Percentiles rank a stretch among this genome's conserved stretches.
phyloP scores from a whole-genome alignment of 2,113 vertebrate genomes.

The Toxotes chatareus region DNA sequence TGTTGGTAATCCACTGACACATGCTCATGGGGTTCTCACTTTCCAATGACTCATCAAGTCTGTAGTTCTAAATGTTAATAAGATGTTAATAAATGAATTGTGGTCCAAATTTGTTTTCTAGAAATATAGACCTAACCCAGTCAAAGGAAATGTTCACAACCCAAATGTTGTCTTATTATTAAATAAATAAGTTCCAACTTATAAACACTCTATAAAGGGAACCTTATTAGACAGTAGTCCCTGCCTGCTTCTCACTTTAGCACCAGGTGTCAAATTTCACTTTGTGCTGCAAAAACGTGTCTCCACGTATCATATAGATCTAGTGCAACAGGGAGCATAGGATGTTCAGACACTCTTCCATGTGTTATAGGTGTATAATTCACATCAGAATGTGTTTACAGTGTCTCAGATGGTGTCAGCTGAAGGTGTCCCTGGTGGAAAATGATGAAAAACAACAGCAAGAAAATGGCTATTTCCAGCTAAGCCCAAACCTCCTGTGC shows the following conservation, averaged over 20 bases:
- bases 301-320: conserved; percentile 14
- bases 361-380: conserved; percentile 62
- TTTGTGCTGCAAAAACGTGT: conserved; percentile 4
- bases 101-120: background rate
- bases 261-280: background rate
- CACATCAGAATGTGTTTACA: conserved; percentile 68
- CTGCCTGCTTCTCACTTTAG: background rate
- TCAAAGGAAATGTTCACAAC: background rate
- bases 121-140: background rate
- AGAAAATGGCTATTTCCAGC: conserved; percentile 76
- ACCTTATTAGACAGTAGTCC: background rate
- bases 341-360: conserved; percentile 14
- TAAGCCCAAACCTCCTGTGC: conserved; percentile 71
- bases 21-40: background rate
- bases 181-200: background rate
- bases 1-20: conserved; percentile 13
- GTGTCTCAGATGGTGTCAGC: conserved; percentile 62
- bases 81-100: background rate
- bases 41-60: conserved; percentile 2
- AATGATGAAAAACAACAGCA: conserved; percentile 73
- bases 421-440: conserved; percentile 69
- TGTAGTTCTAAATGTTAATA: conserved; percentile 11
- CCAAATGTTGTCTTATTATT: background rate
- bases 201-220: background rate
- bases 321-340: conserved; percentile 11